These are phyloP conservation scores for Dascyllus trimaculatus DNA, from an alignment of 2,113 vertebrate species.

Conservation along the genomic window DNA sequence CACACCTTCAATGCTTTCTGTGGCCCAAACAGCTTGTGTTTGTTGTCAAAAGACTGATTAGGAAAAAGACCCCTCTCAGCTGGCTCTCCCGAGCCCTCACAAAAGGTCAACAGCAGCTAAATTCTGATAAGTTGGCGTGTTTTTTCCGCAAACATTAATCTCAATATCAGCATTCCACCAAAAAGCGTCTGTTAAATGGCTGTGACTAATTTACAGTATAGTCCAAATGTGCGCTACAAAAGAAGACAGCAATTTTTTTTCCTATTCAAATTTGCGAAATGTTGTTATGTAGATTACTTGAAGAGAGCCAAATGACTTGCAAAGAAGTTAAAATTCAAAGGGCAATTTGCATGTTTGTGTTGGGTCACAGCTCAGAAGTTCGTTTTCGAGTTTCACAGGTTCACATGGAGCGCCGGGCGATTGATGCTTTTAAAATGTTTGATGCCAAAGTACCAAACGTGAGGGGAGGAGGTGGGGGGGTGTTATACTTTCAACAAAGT, in stretches of 20 bases:
- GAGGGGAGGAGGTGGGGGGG: not conserved
- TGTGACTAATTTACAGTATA: constrained; percentile 55
- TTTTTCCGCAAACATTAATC: constrained; percentile 60
- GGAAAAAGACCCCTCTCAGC: constrained; percentile 54
- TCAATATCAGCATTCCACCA: constrained; percentile 66
- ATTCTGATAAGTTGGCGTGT: constrained; percentile 59
- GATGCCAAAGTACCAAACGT: constrained; percentile 41
- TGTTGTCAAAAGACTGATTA: constrained; percentile 77
- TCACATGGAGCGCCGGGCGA: constrained; percentile 9
- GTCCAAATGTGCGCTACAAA: constrained; percentile 45
- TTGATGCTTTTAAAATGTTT: constrained; percentile 58
- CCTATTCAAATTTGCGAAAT: constrained; percentile 49
- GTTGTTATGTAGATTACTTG: constrained; percentile 45
- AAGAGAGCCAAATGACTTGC: constrained; percentile 47
- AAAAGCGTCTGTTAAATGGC: constrained; percentile 57
- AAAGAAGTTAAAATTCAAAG: constrained; percentile 45
- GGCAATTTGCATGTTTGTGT: constrained; percentile 45
- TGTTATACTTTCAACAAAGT: constrained; percentile 59
- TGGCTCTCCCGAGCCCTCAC: constrained; percentile 35
- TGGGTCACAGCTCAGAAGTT: constrained; percentile 40
- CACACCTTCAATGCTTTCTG: constrained; percentile 49
- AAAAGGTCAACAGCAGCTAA: constrained; percentile 74
- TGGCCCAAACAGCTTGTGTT: constrained; percentile 75
- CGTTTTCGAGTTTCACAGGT: constrained; percentile 46
- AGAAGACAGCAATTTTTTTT: constrained; percentile 29